Conservation (phyloP, 1,140 invertebrate genomes). For the Dufourea novaeangliae region DNA sequence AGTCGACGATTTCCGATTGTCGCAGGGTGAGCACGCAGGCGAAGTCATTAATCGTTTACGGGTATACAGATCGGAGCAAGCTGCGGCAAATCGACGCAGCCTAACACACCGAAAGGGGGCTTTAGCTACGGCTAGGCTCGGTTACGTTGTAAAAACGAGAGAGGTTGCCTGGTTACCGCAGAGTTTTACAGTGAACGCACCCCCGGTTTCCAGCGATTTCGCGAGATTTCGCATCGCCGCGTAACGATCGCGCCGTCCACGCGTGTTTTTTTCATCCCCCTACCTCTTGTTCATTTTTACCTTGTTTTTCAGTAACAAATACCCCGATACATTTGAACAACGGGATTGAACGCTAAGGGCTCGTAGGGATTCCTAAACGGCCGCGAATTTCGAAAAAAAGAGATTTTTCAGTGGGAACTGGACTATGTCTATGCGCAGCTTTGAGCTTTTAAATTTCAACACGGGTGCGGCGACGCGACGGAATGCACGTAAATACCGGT, state of each 20-base stretch:
- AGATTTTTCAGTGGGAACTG: not conserved
- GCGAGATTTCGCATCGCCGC: constrained; percentile 10
- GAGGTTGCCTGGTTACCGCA: constrained; percentile 19
- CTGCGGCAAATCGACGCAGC: constrained; percentile 3
- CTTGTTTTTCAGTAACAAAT: not conserved
- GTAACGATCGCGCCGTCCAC: constrained; percentile 7
- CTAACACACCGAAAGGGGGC: constrained; percentile 20
- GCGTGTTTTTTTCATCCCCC: not conserved
- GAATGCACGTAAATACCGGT: not conserved
- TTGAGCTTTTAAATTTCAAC: not conserved
- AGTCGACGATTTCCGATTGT: too few species aligned
- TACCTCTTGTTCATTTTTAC: not conserved
- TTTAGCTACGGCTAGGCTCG: not conserved
- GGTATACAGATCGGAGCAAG: constrained; percentile 30
- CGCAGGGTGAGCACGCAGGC: not conserved
- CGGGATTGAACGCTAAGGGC: not conserved
- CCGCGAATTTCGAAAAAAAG: constrained; percentile 1
- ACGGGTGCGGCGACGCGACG: not conserved
- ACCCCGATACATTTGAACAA: not conserved
- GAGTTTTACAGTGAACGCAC: constrained; percentile 31
- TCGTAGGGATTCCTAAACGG: not conserved
- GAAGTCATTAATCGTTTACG: constrained; percentile 46
- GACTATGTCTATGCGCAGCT: not conserved
- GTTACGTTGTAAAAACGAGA: constrained; percentile 30
- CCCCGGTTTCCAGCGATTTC: not conserved